A percentile compares a stretch with the other conserved stretches of the same genome.
Conservation (phyloP, 92 coral and sea anemone species). For the Micromussa lordhowensis region DNA sequence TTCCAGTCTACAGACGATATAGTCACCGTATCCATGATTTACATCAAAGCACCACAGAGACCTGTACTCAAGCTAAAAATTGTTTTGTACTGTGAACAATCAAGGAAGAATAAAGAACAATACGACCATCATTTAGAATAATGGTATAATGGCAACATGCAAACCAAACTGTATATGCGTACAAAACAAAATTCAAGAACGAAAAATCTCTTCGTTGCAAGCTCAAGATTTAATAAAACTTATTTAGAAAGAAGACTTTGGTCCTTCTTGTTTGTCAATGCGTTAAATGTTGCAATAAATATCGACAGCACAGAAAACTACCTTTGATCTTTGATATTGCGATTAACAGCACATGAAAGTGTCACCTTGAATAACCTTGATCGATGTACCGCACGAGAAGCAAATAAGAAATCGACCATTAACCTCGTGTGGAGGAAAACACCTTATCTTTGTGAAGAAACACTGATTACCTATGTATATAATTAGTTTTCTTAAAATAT, state of each 20-base stretch:
- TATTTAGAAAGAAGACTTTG: too few relatives aligned
- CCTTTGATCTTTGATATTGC: conserved; percentile 44
- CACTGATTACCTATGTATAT: not conserved
- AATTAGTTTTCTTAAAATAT: not conserved
- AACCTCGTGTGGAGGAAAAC: not conserved
- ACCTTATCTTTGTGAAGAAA: not conserved
- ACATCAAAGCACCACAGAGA: not conserved
- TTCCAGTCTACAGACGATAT: not conserved
- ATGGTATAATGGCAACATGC: not conserved
- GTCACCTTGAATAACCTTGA: conserved; percentile 24
- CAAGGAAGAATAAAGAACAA: too few relatives aligned
- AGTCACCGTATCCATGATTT: too few relatives aligned
- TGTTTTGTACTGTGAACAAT: not conserved
- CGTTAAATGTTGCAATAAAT: not conserved
- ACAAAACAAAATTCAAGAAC: not conserved
- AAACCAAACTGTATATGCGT: too few relatives aligned
- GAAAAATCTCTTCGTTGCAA: not conserved
- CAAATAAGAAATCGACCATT: not conserved
- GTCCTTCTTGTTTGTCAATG: not conserved
- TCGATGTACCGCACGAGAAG: not conserved
- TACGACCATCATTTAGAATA: not conserved
- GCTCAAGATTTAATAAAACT: too few relatives aligned
- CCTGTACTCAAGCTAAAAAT: not conserved
- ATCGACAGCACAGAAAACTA: not conserved
- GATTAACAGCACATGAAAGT: not conserved